A percentile compares a stretch with the other conserved stretches of the same genome.
Evolutionary conservation across 1,140 invertebrate genomes (phyloP).

Genomic region (Maniola jurtina): DNA sequence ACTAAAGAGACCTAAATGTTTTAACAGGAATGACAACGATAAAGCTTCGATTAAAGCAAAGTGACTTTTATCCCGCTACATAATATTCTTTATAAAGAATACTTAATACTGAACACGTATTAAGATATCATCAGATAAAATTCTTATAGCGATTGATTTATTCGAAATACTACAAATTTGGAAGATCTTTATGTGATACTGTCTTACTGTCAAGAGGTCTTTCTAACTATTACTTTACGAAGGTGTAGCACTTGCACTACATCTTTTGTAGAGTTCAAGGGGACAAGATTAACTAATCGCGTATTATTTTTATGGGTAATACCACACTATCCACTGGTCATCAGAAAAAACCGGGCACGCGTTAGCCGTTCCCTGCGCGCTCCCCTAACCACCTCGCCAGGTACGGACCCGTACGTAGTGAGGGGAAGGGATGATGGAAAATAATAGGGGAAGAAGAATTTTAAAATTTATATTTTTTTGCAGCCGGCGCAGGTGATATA

Average conservation of each 20-base stretch:
- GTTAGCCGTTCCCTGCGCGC: constrained; percentile 54
- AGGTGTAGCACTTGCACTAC: not conserved
- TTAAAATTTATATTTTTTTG: constrained; percentile 77
- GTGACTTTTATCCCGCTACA: constrained; percentile 8
- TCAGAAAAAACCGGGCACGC: constrained; percentile 70
- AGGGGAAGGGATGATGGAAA: constrained; percentile 77
- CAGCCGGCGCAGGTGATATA: constrained; percentile 78
- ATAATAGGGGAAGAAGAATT: constrained; percentile 78
- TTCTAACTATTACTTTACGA: not conserved
- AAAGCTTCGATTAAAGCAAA: constrained; percentile 21
- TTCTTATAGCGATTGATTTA: constrained; percentile 4
- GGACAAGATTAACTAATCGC: not conserved
- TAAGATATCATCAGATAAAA: constrained; percentile 14
- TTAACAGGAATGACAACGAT: constrained; percentile 19
- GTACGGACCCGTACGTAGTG: constrained; percentile 71
- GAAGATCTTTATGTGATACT: not conserved
- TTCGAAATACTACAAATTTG: not conserved
- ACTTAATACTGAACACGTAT: constrained; percentile 10
- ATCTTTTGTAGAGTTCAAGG: not conserved
- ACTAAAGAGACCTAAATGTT: constrained; percentile 14
- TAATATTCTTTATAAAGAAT: constrained; percentile 13
- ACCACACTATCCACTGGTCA: constrained; percentile 57
- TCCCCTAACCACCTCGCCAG: constrained; percentile 62
- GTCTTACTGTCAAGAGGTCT: not conserved
- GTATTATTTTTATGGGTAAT: constrained; percentile 13